Evolutionary conservation across 2,888 invertebrate genomes (phyloP).

Genomic region (Spilarctia lutea): DNA sequence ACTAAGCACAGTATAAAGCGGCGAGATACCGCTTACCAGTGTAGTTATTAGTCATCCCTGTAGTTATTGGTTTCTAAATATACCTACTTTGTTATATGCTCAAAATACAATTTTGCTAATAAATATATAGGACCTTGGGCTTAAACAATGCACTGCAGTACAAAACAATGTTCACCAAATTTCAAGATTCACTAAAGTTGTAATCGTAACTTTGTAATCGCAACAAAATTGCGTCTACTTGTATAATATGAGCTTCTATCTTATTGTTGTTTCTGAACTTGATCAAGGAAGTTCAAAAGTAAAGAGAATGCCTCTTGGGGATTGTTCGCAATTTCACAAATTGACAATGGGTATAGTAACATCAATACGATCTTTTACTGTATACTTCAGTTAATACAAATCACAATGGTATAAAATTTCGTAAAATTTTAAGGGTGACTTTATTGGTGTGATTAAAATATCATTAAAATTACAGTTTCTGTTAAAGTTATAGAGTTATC

Average conservation of each 20-base stretch:
- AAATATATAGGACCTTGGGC: background rate
- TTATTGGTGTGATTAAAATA: too few relatives aligned
- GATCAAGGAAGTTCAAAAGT: slow-evolving; percentile 22
- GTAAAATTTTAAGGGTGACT: too few relatives aligned
- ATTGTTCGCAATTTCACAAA: background rate
- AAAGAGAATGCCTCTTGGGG: background rate
- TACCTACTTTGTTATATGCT: too few relatives aligned
- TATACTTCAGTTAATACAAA: background rate
- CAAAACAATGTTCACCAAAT: background rate
- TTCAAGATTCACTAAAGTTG: slow-evolving; percentile 5
- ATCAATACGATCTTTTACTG: background rate
- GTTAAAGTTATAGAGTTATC: too few relatives aligned
- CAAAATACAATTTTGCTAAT: background rate
- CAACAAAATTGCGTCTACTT: slow-evolving; percentile 2
- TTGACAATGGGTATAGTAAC: background rate
- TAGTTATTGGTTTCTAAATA: too few relatives aligned
- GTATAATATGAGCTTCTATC: background rate
- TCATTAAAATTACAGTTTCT: too few relatives aligned
- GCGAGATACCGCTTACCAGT: too few relatives aligned
- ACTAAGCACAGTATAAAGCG: too few relatives aligned
- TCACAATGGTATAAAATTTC: background rate
- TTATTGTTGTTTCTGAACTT: slow-evolving; percentile 23
- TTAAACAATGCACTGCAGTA: background rate
- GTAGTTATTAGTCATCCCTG: too few relatives aligned
- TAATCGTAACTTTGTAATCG: slow-evolving; percentile 3